phyloP scores from a whole-genome alignment of 1,140 invertebrate genomes.

The Solenopsis fugax region DNA sequence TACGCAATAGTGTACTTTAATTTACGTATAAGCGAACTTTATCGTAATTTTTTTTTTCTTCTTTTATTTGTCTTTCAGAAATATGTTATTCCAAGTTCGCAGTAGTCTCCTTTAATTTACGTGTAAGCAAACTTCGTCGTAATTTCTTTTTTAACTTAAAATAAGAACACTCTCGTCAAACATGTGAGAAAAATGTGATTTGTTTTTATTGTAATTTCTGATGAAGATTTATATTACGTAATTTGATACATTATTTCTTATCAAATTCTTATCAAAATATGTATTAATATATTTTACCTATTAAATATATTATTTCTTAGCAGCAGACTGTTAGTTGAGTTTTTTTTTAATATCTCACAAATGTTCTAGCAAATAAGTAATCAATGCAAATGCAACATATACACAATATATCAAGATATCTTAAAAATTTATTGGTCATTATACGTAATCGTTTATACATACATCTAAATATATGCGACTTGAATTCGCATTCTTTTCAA shows the following conservation, averaged over 20 bases:
- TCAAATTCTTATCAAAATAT: not conserved
- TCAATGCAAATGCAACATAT: too few species aligned
- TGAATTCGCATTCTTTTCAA: not conserved
- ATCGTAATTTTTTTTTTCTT: not conserved
- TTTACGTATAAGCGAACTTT: not conserved
- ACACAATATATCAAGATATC: not conserved
- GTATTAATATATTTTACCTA: not conserved
- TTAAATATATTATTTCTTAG: not conserved
- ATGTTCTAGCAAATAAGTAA: too few species aligned
- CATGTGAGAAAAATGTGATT: not conserved
- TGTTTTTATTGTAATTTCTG: not conserved
- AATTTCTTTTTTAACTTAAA: not conserved
- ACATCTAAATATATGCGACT: not conserved
- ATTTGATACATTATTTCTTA: not conserved
- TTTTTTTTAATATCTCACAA: too few species aligned
- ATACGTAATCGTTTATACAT: not conserved
- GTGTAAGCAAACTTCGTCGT: not conserved
- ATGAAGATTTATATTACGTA: not conserved
- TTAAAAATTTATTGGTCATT: not conserved
- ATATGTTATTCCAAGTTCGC: not conserved
- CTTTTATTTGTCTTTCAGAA: not conserved
- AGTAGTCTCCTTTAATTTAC: not conserved
- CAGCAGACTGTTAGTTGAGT: too few species aligned
- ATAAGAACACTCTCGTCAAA: not conserved
- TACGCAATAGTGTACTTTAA: not conserved